Base-by-base conservation (phyloP, 2,113 vertebrate genomes). In the Seriola dumerili region DNA sequence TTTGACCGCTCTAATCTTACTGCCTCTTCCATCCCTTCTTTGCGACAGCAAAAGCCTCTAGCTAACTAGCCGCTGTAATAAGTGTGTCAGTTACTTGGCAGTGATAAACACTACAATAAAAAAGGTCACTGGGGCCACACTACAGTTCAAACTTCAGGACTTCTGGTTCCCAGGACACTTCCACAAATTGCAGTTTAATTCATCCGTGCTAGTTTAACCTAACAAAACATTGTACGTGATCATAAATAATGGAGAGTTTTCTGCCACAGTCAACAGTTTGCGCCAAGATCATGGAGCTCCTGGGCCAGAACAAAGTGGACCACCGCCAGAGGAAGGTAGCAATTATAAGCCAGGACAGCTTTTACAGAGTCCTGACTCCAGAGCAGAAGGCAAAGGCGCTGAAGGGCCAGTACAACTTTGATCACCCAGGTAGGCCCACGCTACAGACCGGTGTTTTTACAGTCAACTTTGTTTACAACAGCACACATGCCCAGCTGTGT, bases 251-350 rank as follows among this genome's bases (percentile, higher is more conserved):
- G 7, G 7, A 17, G 44, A 50, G 25, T 69, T 71, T 17, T 71
- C 52, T 75, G 48, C 36, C 0, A 17, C 93, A 99, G 98, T 99
- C 98, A 21, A 99, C 98, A 7, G 98, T 99, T 25, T 99, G 98
- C 16, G 98, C 97, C 89, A 99, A 99, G 94, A 99, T 99, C 92
- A 98, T 99, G 98, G 98, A 99, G 95, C 95, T 99, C 40, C 95
- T 99, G 93, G 98, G 98, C 4, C 98, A 99, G 93, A 97, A 99
- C 75, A 97, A 97, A 80, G 97, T 99, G 87, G 98, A 99, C 64
- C 98, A 96, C 46, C 95, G 94, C 36, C 98, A 99, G 95, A 94
- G 98, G 68, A 97, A 99, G 88, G 95, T 99, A 65, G 96, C 96
- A 5, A 99, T 99, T 42, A 92, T 99, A 14, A 99, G 97, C 93